Evolutionary conservation across 2,113 vertebrate genomes (phyloP).

Genomic region (Seriola rivoliana): DNA sequence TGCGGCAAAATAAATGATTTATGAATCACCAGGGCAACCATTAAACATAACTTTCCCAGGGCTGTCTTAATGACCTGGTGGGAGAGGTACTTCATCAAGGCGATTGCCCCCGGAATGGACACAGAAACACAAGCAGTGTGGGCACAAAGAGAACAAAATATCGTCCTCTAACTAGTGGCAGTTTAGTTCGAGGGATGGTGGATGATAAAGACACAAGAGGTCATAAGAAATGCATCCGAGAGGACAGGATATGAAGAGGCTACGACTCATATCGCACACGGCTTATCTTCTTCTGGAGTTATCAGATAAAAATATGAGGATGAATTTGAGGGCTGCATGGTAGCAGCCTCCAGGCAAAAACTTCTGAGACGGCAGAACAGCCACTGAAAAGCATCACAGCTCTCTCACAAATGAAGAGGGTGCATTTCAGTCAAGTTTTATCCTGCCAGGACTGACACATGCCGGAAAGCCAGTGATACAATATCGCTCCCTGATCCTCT

Average conservation of each 20-base stretch:
- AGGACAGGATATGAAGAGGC: slow-evolving; percentile 64
- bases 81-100: slow-evolving; percentile 82
- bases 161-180: slow-evolving; percentile 62
- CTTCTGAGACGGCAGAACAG: slow-evolving; percentile 36
- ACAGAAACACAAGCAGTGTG: slow-evolving; percentile 69
- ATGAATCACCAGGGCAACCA: slow-evolving; percentile 80
- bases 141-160: slow-evolving; percentile 48
- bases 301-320: slow-evolving; percentile 55
- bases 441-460: slow-evolving; percentile 7
- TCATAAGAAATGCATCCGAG: slow-evolving; percentile 38
- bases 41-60: slow-evolving; percentile 85
- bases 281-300: slow-evolving; percentile 56
- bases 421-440: slow-evolving; percentile 14
- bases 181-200: slow-evolving; percentile 14
- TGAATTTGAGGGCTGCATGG: slow-evolving; percentile 42
- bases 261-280: slow-evolving; percentile 28
- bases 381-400: slow-evolving; percentile 37
- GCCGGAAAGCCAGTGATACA: slow-evolving; percentile 24
- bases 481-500: slow-evolving; percentile 19
- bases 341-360: slow-evolving; percentile 38
- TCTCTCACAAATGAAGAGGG: slow-evolving; percentile 39
- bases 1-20: slow-evolving; percentile 84
- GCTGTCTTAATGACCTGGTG: slow-evolving; percentile 85
- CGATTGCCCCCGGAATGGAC: slow-evolving; percentile 70
- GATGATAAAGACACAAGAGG: slow-evolving; percentile 58